Conservation (phyloP, 2,113 vertebrate species). For the Regulus satrapa region DNA sequence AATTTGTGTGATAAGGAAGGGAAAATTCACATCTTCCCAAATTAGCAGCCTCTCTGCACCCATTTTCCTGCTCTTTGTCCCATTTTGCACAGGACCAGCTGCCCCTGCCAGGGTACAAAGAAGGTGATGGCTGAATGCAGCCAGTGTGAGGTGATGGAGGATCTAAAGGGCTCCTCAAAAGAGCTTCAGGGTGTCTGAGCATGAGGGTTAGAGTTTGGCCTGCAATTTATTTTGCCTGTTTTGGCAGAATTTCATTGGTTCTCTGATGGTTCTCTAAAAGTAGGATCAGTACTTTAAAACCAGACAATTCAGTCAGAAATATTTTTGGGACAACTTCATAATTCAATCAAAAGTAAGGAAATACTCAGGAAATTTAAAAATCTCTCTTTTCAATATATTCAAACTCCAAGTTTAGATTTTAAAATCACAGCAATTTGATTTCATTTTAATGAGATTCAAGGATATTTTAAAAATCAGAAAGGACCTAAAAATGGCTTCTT, state of each 20-base stretch:
- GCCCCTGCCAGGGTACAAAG: neutral
- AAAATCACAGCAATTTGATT: neutral
- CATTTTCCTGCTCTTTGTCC: slow-evolving; percentile 7
- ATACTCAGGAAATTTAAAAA: neutral
- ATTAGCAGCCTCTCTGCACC: slow-evolving; percentile 13
- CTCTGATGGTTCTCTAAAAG: neutral
- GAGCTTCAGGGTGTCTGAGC: neutral
- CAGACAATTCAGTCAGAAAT: neutral
- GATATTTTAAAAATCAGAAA: slow-evolving; percentile 7
- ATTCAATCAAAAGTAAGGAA: neutral
- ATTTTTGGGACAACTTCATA: neutral
- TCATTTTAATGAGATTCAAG: neutral
- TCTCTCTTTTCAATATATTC: neutral
- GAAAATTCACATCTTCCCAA: slow-evolving; percentile 36
- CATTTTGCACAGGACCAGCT: slow-evolving; percentile 24
- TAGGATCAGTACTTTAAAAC: neutral
- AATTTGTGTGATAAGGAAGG: neutral
- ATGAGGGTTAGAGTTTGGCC: neutral
- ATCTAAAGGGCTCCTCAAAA: neutral
- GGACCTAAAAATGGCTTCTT: neutral
- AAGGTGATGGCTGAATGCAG: neutral
- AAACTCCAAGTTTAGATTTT: neutral
- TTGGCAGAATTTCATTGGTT: neutral
- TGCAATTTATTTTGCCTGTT: neutral
- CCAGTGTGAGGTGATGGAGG: neutral